A percentile compares a stretch with the other conserved stretches of the same genome.
These are phyloP conservation scores for Marmota monax DNA, from an alignment of 2,113 vertebrate genomes.

Conservation along the genomic window DNA sequence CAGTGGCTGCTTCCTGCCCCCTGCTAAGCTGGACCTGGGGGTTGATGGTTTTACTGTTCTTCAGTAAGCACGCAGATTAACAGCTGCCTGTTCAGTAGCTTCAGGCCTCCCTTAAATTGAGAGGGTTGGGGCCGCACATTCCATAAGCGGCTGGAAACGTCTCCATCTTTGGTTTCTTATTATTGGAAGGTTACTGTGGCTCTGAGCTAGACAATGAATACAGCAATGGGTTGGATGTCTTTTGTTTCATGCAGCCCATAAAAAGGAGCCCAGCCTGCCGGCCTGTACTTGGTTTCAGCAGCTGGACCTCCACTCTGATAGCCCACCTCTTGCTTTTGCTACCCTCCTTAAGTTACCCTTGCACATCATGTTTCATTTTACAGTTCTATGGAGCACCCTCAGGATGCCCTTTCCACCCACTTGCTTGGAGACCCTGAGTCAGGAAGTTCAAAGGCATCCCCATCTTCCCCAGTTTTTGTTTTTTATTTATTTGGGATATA, in stretches of 20 bases:
- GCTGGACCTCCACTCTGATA: constrained; percentile 5
- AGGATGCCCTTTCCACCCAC: neutral
- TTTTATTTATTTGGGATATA: no score
- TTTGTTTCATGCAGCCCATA: constrained; percentile 79
- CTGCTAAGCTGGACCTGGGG: constrained; percentile 60
- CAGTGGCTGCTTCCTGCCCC: constrained; percentile 71
- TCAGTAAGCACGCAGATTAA: constrained; percentile 74
- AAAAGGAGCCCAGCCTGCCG: constrained; percentile 53
- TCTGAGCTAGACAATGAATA: constrained; percentile 67
- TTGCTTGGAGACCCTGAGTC: neutral
- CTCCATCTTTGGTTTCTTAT: constrained; percentile 63
- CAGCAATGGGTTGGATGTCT: constrained; percentile 72
- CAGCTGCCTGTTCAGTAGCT: constrained; percentile 74
- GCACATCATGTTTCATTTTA: constrained; percentile 25
- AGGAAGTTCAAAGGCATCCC: neutral
- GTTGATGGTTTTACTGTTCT: constrained; percentile 77
- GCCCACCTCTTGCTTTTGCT: neutral
- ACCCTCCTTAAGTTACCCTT: constrained; percentile 55
- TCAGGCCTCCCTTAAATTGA: constrained; percentile 72
- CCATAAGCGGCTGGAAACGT: constrained; percentile 65
- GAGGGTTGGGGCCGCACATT: constrained; percentile 69
- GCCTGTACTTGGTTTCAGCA: constrained; percentile 32
- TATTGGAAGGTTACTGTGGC: constrained; percentile 63
- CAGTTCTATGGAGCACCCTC: neutral
- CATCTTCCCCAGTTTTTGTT: no score